Base-by-base conservation (phyloP, 2,888 invertebrate genomes). In the Campopleginae sp. region DNA sequence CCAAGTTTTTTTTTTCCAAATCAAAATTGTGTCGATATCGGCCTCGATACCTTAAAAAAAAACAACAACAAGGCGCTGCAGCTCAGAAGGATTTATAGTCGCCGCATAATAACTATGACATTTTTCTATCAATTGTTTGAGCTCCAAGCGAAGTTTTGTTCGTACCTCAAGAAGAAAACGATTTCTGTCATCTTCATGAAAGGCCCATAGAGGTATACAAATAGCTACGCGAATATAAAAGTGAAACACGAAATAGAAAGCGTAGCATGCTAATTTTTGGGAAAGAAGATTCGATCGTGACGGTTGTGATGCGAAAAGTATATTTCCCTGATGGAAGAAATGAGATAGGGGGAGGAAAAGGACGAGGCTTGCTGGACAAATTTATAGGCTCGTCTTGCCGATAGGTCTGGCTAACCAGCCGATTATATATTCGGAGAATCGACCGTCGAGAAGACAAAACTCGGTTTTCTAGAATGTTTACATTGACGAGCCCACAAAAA, bases 241-340 rank as follows among this genome's bases (percentile, higher is more conserved):
- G 74, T 54, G 74, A 70, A 72, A 82, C 63, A 46, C 74, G 27
- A 80, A 77, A 79, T 74, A 74, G 74, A 70, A 80, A 80, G 61
- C 61, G 51, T 27, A 70, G 44, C 48, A 86, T 86, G 83, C 80
- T 68, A 83, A 83, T 86, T 80, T 75, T 51, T 17, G 54, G 51
- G 19, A 46, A 75, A 76, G 65, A 68, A 48, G 75, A 78, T 33
- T n/a, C 38, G 38, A 63, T 19, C 38, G 65, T 54, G 66, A 68
- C 58, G 48, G 71, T 66, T 33, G 82, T 84, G 86, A 33, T 10
- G 75, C 82, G 82, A 80, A 70, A 85, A 87, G 76, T 74, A 87
- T 89, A 89, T 90, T 88, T 90, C 87, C 89, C 89, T 90, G 88
- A 90, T 46, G 76, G 19, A 85, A 70, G 19, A 17, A 31, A 82